Conservation (phyloP, 2,113 vertebrate species). For the Merops nubicus region DNA sequence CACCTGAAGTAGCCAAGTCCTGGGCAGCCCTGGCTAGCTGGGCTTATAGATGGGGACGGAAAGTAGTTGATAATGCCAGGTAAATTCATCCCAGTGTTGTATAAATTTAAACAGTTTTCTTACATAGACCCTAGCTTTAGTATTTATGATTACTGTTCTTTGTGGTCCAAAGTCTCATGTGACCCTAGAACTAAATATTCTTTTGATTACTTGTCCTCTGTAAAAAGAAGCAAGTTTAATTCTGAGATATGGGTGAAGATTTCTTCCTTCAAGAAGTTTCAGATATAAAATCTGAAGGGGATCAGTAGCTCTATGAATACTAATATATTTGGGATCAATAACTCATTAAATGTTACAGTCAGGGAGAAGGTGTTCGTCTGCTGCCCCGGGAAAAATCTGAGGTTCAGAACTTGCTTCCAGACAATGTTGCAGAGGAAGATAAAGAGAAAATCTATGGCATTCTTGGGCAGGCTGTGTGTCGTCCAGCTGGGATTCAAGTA, state of each 20-base stretch:
- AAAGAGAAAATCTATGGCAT: slow-evolving; percentile 93
- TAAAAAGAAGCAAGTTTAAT: not conserved
- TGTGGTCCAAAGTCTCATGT: accelerated
- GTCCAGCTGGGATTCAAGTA: slow-evolving; percentile 96
- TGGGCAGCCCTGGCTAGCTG: slow-evolving; percentile 97
- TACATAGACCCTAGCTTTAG: not conserved
- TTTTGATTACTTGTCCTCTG: not conserved
- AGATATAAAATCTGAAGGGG: not conserved
- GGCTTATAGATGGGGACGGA: slow-evolving; percentile 98
- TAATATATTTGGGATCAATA: not conserved
- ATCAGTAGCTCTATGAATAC: not conserved
- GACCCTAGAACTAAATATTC: not conserved
- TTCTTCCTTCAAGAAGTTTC: not conserved
- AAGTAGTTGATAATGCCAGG: slow-evolving; percentile 98
- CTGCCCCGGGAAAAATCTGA: slow-evolving; percentile 92
- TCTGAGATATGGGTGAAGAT: not conserved
- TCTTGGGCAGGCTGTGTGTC: slow-evolving; percentile 95
- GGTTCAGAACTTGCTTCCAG: slow-evolving; percentile 92
- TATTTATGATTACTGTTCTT: not conserved
- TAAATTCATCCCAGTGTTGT: slow-evolving; percentile 55
- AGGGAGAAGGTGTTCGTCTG: slow-evolving; percentile 94
- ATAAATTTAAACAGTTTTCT: not conserved
- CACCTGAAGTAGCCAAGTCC: slow-evolving; percentile 95
- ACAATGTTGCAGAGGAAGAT: slow-evolving; percentile 87
- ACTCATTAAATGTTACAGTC: slow-evolving; percentile 79